These are phyloP conservation scores for Blastobasis lacticolella DNA, from an alignment of 2,888 invertebrate genomes.

Conservation along the genomic window DNA sequence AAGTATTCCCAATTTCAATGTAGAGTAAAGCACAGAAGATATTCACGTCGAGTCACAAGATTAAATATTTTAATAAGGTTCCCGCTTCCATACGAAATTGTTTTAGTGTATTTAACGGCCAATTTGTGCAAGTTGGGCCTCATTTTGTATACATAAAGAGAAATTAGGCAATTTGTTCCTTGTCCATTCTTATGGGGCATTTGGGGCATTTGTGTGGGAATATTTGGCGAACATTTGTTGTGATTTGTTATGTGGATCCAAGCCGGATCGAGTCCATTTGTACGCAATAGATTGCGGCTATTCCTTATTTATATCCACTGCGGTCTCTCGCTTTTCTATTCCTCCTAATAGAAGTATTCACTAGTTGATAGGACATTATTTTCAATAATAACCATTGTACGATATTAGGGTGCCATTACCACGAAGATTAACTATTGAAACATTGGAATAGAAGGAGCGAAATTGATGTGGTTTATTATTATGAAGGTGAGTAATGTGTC, in stretches of 20 bases:
- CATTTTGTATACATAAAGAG: conserved; percentile 56
- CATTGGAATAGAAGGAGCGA: too few relatives aligned
- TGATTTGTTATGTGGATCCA: conserved; percentile 31
- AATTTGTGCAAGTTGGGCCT: conserved; percentile 52
- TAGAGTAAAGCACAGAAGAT: conserved; percentile 1
- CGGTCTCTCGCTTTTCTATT: too few relatives aligned
- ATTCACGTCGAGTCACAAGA: conserved; percentile 37
- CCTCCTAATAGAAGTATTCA: too few relatives aligned
- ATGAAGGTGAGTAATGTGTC: too few relatives aligned
- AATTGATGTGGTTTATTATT: too few relatives aligned
- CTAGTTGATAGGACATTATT: too few relatives aligned
- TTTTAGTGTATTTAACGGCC: conserved; percentile 56
- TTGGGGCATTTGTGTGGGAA: conserved; percentile 35
- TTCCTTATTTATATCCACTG: conserved; percentile 6
- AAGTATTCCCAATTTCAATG: too few relatives aligned
- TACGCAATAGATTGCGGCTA: conserved; percentile 21
- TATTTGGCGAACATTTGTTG: conserved; percentile 30
- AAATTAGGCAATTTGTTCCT: conserved; percentile 61
- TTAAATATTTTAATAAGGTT: conserved; percentile 54
- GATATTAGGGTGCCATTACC: too few relatives aligned
- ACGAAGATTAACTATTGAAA: too few relatives aligned
- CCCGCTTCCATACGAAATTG: conserved; percentile 47
- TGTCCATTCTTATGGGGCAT: conserved; percentile 35
- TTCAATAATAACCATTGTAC: too few relatives aligned
- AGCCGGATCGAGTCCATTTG: neutral